These are phyloP conservation scores for Watsonalla binaria DNA, from an alignment of 2,888 invertebrate species.

Conservation along the genomic window DNA sequence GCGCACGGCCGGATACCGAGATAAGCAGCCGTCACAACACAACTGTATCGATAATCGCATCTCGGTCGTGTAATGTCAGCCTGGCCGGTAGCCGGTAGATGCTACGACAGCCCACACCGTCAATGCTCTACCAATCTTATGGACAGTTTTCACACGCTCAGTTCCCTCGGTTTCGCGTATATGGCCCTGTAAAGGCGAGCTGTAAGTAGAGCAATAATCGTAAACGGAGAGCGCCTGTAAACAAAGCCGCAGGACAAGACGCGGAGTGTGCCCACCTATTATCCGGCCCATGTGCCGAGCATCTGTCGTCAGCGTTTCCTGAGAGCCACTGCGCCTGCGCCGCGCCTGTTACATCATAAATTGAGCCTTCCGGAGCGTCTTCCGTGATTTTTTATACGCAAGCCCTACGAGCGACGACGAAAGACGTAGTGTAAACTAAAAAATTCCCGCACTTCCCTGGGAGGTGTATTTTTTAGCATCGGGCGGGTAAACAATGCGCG, in stretches of 20 bases:
- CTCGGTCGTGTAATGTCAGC: conserved; percentile 57
- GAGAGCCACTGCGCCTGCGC: conserved; percentile 50
- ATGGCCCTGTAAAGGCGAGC: conserved; percentile 29
- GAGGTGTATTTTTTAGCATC: conserved; percentile 61
- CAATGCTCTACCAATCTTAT: conserved; percentile 60
- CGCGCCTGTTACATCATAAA: conserved; percentile 69
- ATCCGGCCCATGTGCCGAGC: conserved; percentile 63
- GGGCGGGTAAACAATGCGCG: conserved; percentile 58
- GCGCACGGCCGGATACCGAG: conserved; percentile 49
- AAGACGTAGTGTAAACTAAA: conserved; percentile 73
- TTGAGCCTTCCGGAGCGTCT: conserved; percentile 71
- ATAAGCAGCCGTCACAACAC: conserved; percentile 66
- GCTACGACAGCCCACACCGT: conserved; percentile 40
- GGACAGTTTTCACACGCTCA: conserved; percentile 63
- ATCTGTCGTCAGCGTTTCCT: conserved; percentile 74
- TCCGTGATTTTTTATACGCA: conserved; percentile 68
- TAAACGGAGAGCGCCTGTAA: conserved; percentile 38
- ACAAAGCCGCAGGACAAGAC: conserved; percentile 52
- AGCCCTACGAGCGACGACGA: conserved; percentile 61
- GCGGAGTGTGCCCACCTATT: conserved; percentile 61
- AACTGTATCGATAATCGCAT: conserved; percentile 70
- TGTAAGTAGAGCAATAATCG: conserved; percentile 46
- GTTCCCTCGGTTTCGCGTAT: conserved; percentile 36
- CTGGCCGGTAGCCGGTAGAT: conserved; percentile 50
- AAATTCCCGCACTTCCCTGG: conserved; percentile 54